Conservation (phyloP, 2,113 vertebrate species). For the Psilopogon haemacephalus region DNA sequence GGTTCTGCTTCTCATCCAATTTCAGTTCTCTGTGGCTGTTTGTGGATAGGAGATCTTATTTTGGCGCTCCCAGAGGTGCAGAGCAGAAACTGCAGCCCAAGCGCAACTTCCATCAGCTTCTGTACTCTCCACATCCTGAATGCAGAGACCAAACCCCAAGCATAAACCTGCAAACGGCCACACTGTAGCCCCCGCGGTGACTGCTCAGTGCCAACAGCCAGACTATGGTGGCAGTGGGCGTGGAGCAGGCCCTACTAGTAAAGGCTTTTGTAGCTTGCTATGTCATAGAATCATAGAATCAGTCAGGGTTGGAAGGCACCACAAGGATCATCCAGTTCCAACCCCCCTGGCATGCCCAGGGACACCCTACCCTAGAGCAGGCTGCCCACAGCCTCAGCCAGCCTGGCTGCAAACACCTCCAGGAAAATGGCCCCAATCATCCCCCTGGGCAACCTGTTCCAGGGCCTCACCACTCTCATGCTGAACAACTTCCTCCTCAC, state of each 20-base stretch:
- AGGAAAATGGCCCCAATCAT: no score
- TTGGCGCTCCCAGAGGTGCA: not conserved
- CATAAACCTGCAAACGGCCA: slow-evolving; percentile 11
- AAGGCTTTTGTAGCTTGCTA: not conserved
- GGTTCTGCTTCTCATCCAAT: not conserved
- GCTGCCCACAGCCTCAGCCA: no score
- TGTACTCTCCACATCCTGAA: not conserved
- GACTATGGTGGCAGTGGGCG: not conserved
- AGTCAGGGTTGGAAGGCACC: no score
- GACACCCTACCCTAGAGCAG: no score
- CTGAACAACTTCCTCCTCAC: no score
- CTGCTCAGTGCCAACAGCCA: not conserved
- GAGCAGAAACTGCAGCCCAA: slow-evolving; percentile 18
- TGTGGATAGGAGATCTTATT: not conserved
- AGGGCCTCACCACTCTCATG: no score
- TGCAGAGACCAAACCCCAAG: slow-evolving; percentile 13
- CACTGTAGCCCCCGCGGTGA: slow-evolving; percentile 27
- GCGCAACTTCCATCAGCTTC: not conserved
- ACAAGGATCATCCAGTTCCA: no score
- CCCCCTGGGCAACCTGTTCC: no score
- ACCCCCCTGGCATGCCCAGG: no score
- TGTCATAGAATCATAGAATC: no score
- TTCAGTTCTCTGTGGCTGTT: not conserved
- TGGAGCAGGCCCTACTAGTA: not conserved
- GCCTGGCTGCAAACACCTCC: no score